Evolutionary conservation across 2,888 invertebrate species (phyloP).

Genomic region (Drosophila greeni): DNA sequence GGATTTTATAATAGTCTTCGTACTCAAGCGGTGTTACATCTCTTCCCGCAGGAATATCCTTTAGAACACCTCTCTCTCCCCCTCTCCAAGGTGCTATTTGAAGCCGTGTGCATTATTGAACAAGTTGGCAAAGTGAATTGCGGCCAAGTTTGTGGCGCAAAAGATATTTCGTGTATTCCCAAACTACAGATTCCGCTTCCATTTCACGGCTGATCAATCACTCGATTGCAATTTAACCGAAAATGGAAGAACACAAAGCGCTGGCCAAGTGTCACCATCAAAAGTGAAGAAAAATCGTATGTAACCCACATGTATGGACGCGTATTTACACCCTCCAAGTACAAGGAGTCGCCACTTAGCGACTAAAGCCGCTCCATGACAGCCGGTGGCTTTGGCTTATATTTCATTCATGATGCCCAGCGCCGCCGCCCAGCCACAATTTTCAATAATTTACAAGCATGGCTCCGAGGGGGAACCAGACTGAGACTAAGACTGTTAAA

Average conservation of each 20-base stretch:
- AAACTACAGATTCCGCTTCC: constrained; percentile 36
- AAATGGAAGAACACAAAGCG: constrained; percentile 9
- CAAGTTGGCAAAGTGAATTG: constrained; percentile 11
- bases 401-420: constrained; percentile 61
- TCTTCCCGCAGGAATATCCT: neutral
- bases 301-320: neutral
- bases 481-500: constrained; percentile 51
- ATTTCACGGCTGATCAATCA: constrained; percentile 58
- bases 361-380: constrained; percentile 49
- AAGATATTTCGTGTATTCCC: constrained; percentile 34
- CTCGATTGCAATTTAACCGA: constrained; percentile 48
- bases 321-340: constrained; percentile 1
- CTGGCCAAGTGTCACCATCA: constrained; percentile 45
- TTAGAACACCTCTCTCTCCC: too few species aligned
- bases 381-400: constrained; percentile 61
- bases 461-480: constrained; percentile 17
- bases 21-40: neutral
- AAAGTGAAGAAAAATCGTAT: constrained; percentile 51
- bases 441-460: constrained; percentile 59
- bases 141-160: constrained; percentile 10
- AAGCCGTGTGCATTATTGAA: constrained; percentile 20
- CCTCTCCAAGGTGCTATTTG: neutral
- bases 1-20: neutral
- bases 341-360: constrained; percentile 57
- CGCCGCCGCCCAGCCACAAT: constrained; percentile 33